A percentile compares a stretch with the other conserved stretches of the same genome.
These are phyloP conservation scores for Tromatobia lineatoria DNA, from an alignment of 2,888 invertebrate species.

Conservation along the genomic window DNA sequence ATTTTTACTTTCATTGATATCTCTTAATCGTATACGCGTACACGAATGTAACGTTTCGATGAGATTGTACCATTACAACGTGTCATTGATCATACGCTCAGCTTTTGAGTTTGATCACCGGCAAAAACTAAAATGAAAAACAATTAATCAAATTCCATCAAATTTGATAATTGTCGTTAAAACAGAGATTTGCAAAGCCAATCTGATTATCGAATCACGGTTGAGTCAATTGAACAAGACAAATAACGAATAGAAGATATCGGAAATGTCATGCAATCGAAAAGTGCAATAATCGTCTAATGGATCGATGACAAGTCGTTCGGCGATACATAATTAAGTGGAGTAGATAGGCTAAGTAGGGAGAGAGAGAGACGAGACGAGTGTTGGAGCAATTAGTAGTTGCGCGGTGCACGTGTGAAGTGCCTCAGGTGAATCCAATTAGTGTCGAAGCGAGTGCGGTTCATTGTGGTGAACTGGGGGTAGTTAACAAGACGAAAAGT, in stretches of 20 bases:
- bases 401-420: slow-evolving; percentile 1
- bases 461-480: background rate
- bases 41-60: slow-evolving; percentile 10
- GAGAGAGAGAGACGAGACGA: background rate
- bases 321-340: slow-evolving; percentile 7
- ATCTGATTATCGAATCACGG: background rate
- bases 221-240: background rate
- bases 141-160: background rate
- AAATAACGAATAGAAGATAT: background rate
- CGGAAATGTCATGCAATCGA: background rate
- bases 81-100: background rate
- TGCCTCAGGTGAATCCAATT: slow-evolving; percentile 55
- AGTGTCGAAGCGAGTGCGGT: slow-evolving; percentile 23
- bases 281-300: slow-evolving; percentile 29
- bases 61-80: background rate
- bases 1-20: slow-evolving; percentile 24
- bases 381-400: slow-evolving; percentile 13
- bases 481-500: slow-evolving; percentile 42
- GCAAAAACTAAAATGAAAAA: background rate
- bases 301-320: slow-evolving; percentile 27
- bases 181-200: background rate
- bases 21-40: background rate
- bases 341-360: slow-evolving; percentile 18
- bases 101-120: background rate
- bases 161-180: background rate